These are phyloP conservation scores for Capitulum mitella DNA, from an alignment of 2,888 invertebrate species.

Conservation along the genomic window DNA sequence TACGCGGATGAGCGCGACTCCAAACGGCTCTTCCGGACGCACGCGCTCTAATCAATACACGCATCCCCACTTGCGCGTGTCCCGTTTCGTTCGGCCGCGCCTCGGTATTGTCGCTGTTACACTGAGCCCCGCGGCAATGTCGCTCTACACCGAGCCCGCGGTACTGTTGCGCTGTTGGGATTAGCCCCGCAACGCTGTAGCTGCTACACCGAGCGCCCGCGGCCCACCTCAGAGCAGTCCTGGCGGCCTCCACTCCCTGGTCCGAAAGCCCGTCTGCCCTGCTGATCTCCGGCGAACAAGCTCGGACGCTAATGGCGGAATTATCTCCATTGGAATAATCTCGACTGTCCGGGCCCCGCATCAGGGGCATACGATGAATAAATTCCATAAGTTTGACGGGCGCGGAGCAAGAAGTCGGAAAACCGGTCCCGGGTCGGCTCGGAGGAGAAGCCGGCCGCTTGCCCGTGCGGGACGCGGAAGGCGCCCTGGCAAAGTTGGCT, in stretches of 20 bases:
- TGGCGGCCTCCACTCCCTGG: neutral
- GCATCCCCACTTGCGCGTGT: too few species aligned
- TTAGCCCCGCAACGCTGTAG: neutral
- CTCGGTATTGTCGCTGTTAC: too few species aligned
- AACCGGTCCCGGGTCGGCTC: too few species aligned
- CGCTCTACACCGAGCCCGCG: neutral
- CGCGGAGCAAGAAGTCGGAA: neutral
- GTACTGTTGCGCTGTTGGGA: neutral
- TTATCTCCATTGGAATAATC: slow-evolving; percentile 5
- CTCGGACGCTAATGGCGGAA: neutral
- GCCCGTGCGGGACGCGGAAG: too few species aligned
- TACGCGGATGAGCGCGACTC: too few species aligned
- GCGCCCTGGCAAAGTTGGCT: too few species aligned
- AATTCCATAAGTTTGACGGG: neutral
- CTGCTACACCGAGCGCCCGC: neutral
- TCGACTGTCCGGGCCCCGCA: neutral
- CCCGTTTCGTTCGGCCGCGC: too few species aligned
- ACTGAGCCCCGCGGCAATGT: too few species aligned
- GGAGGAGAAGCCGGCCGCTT: too few species aligned
- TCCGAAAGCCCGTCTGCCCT: neutral
- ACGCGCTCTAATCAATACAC: too few species aligned
- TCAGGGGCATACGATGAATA: slow-evolving; percentile 9
- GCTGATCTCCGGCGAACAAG: neutral
- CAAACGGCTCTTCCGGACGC: too few species aligned
- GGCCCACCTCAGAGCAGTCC: neutral